phyloP scores from a whole-genome alignment of 2,113 vertebrate species.

The Arenaria interpres region DNA sequence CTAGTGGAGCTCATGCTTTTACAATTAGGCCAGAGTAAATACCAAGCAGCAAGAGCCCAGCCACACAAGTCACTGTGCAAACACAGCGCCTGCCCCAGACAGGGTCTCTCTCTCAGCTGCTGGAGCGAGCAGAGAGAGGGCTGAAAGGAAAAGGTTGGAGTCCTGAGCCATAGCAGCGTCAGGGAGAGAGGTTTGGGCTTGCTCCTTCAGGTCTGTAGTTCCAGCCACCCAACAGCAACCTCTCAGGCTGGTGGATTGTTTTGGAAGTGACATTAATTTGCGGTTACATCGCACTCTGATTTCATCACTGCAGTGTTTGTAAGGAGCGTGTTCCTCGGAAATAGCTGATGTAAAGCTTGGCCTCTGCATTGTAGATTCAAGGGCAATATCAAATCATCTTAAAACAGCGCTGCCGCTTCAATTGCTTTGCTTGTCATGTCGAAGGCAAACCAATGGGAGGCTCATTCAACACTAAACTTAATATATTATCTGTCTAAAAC shows the following conservation, averaged over 20 bases:
- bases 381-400: background rate
- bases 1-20: background rate
- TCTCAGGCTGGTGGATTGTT: background rate
- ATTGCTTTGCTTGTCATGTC: background rate
- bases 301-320: background rate
- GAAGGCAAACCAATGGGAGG: background rate
- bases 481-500: background rate
- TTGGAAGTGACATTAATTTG: background rate
- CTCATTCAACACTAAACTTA: background rate
- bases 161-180: background rate
- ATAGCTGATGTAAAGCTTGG: background rate
- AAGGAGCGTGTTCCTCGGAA: background rate
- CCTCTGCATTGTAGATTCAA: background rate
- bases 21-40: background rate
- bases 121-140: background rate
- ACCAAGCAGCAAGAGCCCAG: background rate
- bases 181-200: background rate
- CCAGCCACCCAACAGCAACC: background rate
- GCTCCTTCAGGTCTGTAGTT: too few relatives aligned
- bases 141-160: background rate
- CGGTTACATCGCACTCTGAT: background rate
- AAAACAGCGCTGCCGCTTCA: background rate
- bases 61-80: background rate
- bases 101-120: too few relatives aligned
- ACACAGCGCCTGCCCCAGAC: fast-evolving